Percentiles rank a stretch among this genome's conserved stretches.
Conservation (phyloP, 2,797 vertebrate genomes). For the Argentina silus region DNA sequence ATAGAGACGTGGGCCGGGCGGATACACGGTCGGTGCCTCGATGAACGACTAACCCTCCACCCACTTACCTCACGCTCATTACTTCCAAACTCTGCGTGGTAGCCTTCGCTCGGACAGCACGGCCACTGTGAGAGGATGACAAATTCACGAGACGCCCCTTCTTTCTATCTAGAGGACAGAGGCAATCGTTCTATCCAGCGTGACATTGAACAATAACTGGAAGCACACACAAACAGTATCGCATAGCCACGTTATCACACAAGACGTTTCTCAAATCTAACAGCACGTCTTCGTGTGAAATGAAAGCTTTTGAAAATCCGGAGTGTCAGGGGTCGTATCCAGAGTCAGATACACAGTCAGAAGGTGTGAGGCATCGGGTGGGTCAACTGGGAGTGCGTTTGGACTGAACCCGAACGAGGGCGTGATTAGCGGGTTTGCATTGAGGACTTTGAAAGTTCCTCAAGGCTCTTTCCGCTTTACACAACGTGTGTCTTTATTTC, state of each 20-base stretch:
- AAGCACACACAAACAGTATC: not conserved
- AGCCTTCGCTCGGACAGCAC: conserved; percentile 12
- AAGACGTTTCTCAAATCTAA: too few species aligned
- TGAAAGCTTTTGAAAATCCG: too few species aligned
- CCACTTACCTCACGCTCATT: conserved; percentile 40
- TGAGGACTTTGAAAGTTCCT: conserved; percentile 45
- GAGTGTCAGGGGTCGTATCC: too few species aligned
- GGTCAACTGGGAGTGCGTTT: too few species aligned
- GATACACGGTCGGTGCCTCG: conserved; percentile 45
- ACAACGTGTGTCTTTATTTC: conserved; percentile 68
- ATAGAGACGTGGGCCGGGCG: conserved; percentile 32
- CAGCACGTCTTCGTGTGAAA: too few species aligned
- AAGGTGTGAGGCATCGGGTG: too few species aligned
- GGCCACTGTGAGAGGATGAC: not conserved
- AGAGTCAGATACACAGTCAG: too few species aligned
- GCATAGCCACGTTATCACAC: too few species aligned
- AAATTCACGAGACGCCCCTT: not conserved
- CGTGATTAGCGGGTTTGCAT: conserved; percentile 36
- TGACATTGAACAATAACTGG: not conserved
- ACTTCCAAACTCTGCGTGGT: conserved; percentile 22
- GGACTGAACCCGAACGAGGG: too few species aligned
- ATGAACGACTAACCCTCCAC: conserved; percentile 29
- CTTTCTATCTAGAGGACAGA: not conserved
- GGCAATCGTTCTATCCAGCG: not conserved
- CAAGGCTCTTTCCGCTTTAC: conserved; percentile 37